A percentile compares a stretch with the other conserved stretches of the same genome.
phyloP scores from a whole-genome alignment of 2,888 invertebrate genomes.

The Amitus sp. region DNA sequence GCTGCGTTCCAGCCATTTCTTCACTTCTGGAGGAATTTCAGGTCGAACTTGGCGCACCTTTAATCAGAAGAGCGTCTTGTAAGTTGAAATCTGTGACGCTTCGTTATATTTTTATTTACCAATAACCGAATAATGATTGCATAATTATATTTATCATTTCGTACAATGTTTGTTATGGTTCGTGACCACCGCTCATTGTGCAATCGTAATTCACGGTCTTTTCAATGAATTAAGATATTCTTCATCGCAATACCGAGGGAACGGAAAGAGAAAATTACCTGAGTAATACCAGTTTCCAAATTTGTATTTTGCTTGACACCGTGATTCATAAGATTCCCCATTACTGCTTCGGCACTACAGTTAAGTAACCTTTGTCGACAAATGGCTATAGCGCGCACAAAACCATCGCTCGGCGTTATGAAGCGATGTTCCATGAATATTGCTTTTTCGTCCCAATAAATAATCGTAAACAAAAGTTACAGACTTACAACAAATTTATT shows the following conservation, averaged over 20 bases:
- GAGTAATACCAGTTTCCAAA: slow-evolving; percentile 57
- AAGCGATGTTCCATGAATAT: slow-evolving; percentile 88
- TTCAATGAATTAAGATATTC: too few relatives aligned
- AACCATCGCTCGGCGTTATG: slow-evolving; percentile 77
- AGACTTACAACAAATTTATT: not conserved
- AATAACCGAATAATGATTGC: too few relatives aligned
- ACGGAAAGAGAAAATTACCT: too few relatives aligned
- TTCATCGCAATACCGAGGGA: too few relatives aligned
- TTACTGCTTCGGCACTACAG: slow-evolving; percentile 66
- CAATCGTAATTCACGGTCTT: too few relatives aligned
- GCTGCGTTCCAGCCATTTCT: slow-evolving; percentile 77
- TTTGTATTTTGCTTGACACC: slow-evolving; percentile 57
- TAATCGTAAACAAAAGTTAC: slow-evolving; percentile 66
- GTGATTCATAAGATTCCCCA: slow-evolving; percentile 63
- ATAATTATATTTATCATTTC: too few relatives aligned
- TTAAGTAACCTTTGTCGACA: slow-evolving; percentile 65
- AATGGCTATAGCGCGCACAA: slow-evolving; percentile 70
- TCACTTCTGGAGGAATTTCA: slow-evolving; percentile 73
- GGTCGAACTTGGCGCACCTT: slow-evolving; percentile 64
- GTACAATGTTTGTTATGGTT: too few relatives aligned
- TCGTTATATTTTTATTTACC: too few relatives aligned
- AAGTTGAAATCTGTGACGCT: too few relatives aligned
- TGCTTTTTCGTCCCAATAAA: slow-evolving; percentile 86
- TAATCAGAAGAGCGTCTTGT: too few relatives aligned
- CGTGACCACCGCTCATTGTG: too few relatives aligned